Evolutionary conservation across 2,888 invertebrate species (phyloP), one percentile per base, ranked within the genome.

Genomic region (Nyleta sp.): DNA sequence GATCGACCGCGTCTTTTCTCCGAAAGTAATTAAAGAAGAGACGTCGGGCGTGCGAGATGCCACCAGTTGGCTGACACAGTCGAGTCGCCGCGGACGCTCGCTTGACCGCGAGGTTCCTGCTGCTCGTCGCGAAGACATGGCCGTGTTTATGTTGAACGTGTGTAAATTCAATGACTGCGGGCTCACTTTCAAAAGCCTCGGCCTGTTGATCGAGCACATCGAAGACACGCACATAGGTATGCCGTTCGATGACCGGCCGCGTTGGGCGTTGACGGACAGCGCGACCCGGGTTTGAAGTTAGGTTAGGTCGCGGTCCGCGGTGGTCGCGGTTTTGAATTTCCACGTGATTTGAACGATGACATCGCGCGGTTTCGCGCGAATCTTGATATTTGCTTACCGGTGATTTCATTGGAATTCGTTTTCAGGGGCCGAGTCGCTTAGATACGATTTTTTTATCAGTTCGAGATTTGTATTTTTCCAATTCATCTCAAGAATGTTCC

Each of bases 141-240:
- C 96, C 92, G 95, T 96, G 93, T 96, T 96, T 93, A 94, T 96
- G 93, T 93, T 95, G 92, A 96, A 97, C 93, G 94, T 95, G 92
- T 96, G 96, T 93, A 96, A 95, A 94, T 96, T 95, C 92, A 94
- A 95, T 93, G 95, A 95, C 92, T 97, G 96, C 93, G 95, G 95
- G 88, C 93, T 95, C 91, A 95, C 94, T 87, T 97, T 96, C 94
- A 94, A 95, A 88, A 94, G 94, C 91, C 93, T 96, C 90, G 93
- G 94, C 85, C 96, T 96, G 90, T 92, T 96, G 89, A 96, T 96
- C 90, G 95, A 95, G 90, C 96, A 96, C 92, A 96, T 97, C 87
- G 96, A 96, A 93, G 95, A 95, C 90, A 95, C 94, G 85, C 96
- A 96, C 91, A 95, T 96, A 90, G 96, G 96, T 96, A 94, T 92